Percentiles rank a stretch among this genome's conserved stretches.
phyloP scores from a whole-genome alignment of 2,797 vertebrate genomes.

The Smutsia temminckii region DNA sequence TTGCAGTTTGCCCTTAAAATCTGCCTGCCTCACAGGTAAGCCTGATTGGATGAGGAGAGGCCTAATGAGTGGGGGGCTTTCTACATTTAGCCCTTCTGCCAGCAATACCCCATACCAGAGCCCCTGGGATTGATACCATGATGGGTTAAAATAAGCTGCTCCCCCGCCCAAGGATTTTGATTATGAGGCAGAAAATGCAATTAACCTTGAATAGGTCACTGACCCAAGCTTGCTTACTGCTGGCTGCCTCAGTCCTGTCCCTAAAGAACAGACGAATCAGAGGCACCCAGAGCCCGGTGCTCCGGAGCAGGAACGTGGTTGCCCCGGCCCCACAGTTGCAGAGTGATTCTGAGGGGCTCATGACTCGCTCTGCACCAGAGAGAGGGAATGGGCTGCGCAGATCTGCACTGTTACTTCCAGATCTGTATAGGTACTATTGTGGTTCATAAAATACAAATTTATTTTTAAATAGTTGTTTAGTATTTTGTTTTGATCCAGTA shows the following conservation, averaged over 20 bases:
- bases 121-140: neutral
- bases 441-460: too few species aligned
- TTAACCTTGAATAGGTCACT: constrained; percentile 57
- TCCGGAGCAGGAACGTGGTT: neutral
- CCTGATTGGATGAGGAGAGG: neutral
- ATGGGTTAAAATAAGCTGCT: constrained; percentile 6
- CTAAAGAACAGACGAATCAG: neutral
- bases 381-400: neutral
- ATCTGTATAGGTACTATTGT: neutral
- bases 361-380: neutral
- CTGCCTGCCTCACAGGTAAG: neutral
- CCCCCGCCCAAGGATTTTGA: neutral
- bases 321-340: neutral
- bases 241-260: neutral
- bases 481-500: neutral
- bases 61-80: neutral
- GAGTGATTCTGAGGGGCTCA: neutral
- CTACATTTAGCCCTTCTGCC: neutral
- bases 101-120: neutral
- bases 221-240: constrained; percentile 9
- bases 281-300: neutral
- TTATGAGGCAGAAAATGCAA: constrained; percentile 55
- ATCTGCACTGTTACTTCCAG: neutral
- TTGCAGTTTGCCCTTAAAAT: neutral
- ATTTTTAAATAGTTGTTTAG: neutral